Base-by-base conservation (phyloP, 2,888 invertebrate genomes). In the Mesochorus sp. region DNA sequence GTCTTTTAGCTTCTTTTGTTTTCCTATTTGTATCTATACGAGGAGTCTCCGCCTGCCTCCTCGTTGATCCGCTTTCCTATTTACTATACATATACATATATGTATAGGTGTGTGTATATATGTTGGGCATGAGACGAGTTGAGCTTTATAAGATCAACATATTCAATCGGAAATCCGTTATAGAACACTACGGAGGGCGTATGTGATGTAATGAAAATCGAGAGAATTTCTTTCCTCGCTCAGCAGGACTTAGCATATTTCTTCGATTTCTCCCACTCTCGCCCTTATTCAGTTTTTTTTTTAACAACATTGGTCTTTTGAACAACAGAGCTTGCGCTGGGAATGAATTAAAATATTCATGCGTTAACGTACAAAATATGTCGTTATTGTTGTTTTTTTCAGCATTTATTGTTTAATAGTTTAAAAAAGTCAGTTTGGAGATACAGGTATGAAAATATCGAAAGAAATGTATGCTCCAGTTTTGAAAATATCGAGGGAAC, bases 11-110 rank as follows among this genome's bases (percentile, higher is more conserved):
- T 61, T 59, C 59, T 53, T 61, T 53, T 62, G 44, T 53, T 53
- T 44, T 34, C 55, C 62, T 42, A 53, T 57, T 68, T 78, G 66
- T 79, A 82, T 80, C 71, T 82, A 74, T 80, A 72, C 76, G 8
- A 39, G 68, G 74, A 62, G 61, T 55, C 66, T 75, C 57, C 31
- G 57, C 42, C 5, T n/a, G n/a, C 64, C 71, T 31, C 61, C 66
- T 61, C 21, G 31, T 21, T 80, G 71, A 71, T 67, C 67, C 59
- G 59, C 59, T 74, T 67, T 74, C 51, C 67, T 42, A n/a, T n/a
- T n/a, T n/a, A n/a, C n/a, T n/a, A n/a, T n/a, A n/a, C n/a, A n/a
- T n/a, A n/a, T n/a, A n/a, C n/a, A n/a, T n/a, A n/a, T n/a, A n/a
- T n/a, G n/a, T n/a, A n/a, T n/a, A n/a, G n/a, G n/a, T n/a, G n/a